Evolutionary conservation across 2,113 vertebrate genomes (phyloP).

Genomic region (Cathartes aura): DNA sequence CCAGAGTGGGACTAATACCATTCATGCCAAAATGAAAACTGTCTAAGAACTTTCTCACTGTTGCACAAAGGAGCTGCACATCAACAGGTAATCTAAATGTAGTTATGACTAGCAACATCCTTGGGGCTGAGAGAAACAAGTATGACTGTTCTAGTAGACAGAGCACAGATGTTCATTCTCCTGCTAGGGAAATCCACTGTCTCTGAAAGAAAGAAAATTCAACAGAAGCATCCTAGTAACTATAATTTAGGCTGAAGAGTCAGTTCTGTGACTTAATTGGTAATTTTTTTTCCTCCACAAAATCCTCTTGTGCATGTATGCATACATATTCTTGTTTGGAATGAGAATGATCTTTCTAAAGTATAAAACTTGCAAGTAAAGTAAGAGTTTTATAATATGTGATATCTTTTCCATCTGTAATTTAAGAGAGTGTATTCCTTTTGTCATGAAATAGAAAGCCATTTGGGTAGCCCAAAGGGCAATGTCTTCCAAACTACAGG

Average conservation of each 20-base stretch:
- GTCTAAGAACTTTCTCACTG: background rate
- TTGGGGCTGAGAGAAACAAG: background rate
- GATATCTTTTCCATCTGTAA: background rate
- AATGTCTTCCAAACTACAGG: background rate
- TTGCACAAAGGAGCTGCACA: background rate
- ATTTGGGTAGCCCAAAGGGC: constrained; percentile 12
- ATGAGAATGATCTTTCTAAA: background rate
- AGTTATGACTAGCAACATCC: background rate
- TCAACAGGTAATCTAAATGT: background rate
- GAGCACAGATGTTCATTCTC: background rate
- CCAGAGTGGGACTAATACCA: background rate
- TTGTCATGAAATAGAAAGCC: background rate
- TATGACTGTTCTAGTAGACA: background rate
- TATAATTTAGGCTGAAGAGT: background rate
- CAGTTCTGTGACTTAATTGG: background rate
- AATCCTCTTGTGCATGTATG: background rate
- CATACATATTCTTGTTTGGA: background rate
- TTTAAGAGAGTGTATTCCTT: background rate
- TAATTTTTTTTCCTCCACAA: background rate
- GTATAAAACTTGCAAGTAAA: background rate
- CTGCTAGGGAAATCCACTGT: background rate
- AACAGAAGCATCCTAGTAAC: background rate
- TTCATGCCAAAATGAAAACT: background rate
- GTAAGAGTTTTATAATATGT: background rate
- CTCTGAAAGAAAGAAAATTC: background rate